Base-by-base conservation (phyloP, 2,888 invertebrate genomes). In the Drosophila rubida region DNA sequence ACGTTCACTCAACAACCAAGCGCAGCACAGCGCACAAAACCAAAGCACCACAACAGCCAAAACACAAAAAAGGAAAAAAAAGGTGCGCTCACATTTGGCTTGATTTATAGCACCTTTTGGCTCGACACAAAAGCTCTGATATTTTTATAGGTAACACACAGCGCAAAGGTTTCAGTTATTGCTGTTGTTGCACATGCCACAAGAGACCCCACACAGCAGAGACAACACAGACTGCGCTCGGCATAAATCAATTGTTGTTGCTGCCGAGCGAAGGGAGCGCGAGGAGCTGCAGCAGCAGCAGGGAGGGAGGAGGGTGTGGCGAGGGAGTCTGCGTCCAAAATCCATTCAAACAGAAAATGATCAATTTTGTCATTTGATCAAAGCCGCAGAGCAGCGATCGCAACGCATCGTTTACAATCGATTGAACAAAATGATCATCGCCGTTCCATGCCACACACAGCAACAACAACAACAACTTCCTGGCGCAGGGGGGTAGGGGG, bases 311-410 rank as follows among this genome's bases (percentile, higher is more conserved):
- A 22, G 37, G 32, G 45, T 13, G 19, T n/a, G 19, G 30, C 37
- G 37, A 30, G 41, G 13, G 16, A 22, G 32, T 8, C 71, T 65
- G 55, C 60, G 13, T 68, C 71, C 75, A 78, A 87, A 77, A 87
- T 81, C 78, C 85, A 85, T 88, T 85, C 81, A 85, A 85, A 85
- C 87, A 88, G 85, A 85, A 85, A 85, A 88, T 85, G 88, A 85
- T 85, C 88, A 87, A 87, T 88, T 88, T 85, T 85, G 85, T 85
- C 85, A 85, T 85, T 85, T 85, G 85, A 85, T 88, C 87, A 85
- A 85, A 85, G 88, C 88, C 88, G 88, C 88, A 78, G 63, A 69
- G 72, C 87, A 82, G 70, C 87, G 87, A 85, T 87, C 82, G 85
- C 87, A 83, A 86, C 88, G 84, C 75, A 82, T 87, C 84, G 78